A percentile compares a stretch with the other conserved stretches of the same genome.
Conservation (phyloP, 1,140 invertebrate genomes). For the Leptinotarsa texana region DNA sequence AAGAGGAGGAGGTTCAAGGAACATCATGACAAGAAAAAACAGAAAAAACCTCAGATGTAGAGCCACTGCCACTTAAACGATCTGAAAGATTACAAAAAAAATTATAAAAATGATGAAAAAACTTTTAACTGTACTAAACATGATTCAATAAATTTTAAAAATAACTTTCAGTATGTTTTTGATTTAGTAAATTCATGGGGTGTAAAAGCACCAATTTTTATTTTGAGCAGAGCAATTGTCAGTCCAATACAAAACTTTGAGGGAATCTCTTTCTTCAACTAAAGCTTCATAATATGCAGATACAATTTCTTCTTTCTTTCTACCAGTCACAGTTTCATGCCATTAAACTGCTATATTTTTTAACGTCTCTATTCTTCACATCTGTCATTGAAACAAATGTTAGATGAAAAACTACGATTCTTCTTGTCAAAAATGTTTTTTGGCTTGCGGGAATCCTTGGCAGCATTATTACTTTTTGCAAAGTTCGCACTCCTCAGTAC, state of each 20-base stretch:
- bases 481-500: background rate
- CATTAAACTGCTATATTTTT: constrained; percentile 37
- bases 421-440: constrained; percentile 18
- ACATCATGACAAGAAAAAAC: too few species aligned
- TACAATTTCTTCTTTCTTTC: constrained; percentile 46
- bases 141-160: too few species aligned
- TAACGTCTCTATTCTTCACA: background rate
- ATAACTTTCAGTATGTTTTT: too few species aligned
- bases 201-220: background rate
- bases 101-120: too few species aligned
- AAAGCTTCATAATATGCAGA: constrained; percentile 40
- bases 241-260: constrained; percentile 32
- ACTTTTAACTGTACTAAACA: too few species aligned
- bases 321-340: constrained; percentile 40
- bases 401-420: constrained; percentile 1
- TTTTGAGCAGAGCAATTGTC: constrained; percentile 40
- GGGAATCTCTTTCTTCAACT: constrained; percentile 22
- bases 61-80: too few species aligned
- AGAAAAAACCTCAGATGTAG: too few species aligned
- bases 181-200: too few species aligned
- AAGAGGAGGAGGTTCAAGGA: too few species aligned
- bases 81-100: too few species aligned
- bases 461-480: constrained; percentile 27
- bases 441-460: background rate
- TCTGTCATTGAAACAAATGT: constrained; percentile 23